A percentile compares a stretch with the other conserved stretches of the same genome.
phyloP scores from a whole-genome alignment of 1,140 invertebrate species.

The Potamilus streckersoni region DNA sequence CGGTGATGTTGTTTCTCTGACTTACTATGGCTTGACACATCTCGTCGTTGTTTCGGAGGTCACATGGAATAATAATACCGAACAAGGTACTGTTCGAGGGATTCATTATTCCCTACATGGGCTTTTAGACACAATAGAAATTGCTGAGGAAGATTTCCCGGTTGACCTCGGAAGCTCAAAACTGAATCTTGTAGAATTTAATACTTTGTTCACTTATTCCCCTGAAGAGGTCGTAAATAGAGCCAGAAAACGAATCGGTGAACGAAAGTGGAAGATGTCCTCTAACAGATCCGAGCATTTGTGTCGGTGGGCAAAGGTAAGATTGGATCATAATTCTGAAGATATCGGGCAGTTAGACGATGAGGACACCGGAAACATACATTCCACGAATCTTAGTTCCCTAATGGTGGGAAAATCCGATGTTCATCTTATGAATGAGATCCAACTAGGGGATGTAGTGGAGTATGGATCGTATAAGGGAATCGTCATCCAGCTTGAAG shows the following conservation, averaged over 20 bases:
- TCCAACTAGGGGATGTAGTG: slow-evolving; percentile 7
- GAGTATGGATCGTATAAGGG: background rate
- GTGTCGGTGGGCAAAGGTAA: slow-evolving; percentile 19
- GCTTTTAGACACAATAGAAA: no score
- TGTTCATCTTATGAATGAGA: slow-evolving; percentile 7
- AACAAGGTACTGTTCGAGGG: no score
- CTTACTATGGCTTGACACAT: no score
- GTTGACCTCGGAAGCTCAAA: no score
- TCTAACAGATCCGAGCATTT: slow-evolving; percentile 11
- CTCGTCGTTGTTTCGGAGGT: no score
- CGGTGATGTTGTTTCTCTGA: no score
- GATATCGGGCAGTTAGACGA: background rate
- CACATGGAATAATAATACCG: no score
- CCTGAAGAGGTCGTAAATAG: background rate
- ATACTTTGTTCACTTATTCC: background rate
- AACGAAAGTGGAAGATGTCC: slow-evolving; percentile 3
- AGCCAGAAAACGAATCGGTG: slow-evolving; percentile 11
- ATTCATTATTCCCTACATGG: no score
- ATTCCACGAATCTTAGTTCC: background rate
- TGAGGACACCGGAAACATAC: background rate
- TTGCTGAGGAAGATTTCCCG: no score
- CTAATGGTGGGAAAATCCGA: background rate
- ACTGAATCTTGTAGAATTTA: no score
- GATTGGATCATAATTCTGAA: background rate
- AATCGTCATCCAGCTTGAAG: background rate